Conservation (phyloP, 2,113 vertebrate genomes). For the Trematomus loennbergii region DNA sequence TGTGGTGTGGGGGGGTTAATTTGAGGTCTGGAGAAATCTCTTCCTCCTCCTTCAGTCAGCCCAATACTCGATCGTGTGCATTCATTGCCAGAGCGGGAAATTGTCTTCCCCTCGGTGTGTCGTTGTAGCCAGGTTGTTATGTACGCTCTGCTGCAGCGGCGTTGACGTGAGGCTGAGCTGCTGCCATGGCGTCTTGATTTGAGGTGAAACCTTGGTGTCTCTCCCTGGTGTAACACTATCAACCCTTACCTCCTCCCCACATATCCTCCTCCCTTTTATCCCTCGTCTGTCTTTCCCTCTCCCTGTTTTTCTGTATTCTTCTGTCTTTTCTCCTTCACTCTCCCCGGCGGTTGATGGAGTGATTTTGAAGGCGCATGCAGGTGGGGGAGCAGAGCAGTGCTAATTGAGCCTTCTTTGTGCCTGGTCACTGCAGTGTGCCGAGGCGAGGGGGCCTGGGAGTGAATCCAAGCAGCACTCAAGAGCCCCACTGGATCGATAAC, state of each 20-base stretch:
- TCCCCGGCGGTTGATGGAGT: slow-evolving; percentile 69
- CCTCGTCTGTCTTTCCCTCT: slow-evolving; percentile 19
- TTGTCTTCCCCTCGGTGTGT: slow-evolving; percentile 69
- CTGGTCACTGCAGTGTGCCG: slow-evolving; percentile 78
- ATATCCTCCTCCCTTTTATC: slow-evolving; percentile 11
- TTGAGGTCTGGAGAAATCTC: slow-evolving; percentile 71
- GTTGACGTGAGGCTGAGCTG: slow-evolving; percentile 70
- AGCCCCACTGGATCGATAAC: slow-evolving; percentile 81
- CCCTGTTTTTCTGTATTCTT: slow-evolving; percentile 21
- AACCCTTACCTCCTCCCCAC: slow-evolving; percentile 37
- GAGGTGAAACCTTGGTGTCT: slow-evolving; percentile 76
- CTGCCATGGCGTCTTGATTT: slow-evolving; percentile 76
- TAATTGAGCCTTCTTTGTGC: slow-evolving; percentile 86
- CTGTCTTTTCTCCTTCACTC: background rate
- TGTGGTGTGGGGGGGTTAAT: slow-evolving; percentile 70
- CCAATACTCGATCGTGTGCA: slow-evolving; percentile 59
- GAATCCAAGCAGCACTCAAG: slow-evolving; percentile 82
- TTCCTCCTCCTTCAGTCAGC: slow-evolving; percentile 53
- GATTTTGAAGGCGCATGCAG: slow-evolving; percentile 70
- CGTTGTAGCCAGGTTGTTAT: slow-evolving; percentile 71
- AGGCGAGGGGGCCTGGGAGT: slow-evolving; percentile 74
- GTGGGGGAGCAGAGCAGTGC: slow-evolving; percentile 72
- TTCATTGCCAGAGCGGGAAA: slow-evolving; percentile 72
- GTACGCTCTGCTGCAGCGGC: slow-evolving; percentile 69
- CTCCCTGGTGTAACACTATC: slow-evolving; percentile 61